A percentile compares a stretch with the other conserved stretches of the same genome.
Evolutionary conservation across 2,113 vertebrate genomes (phyloP).

Genomic region (Arizona elegans): DNA sequence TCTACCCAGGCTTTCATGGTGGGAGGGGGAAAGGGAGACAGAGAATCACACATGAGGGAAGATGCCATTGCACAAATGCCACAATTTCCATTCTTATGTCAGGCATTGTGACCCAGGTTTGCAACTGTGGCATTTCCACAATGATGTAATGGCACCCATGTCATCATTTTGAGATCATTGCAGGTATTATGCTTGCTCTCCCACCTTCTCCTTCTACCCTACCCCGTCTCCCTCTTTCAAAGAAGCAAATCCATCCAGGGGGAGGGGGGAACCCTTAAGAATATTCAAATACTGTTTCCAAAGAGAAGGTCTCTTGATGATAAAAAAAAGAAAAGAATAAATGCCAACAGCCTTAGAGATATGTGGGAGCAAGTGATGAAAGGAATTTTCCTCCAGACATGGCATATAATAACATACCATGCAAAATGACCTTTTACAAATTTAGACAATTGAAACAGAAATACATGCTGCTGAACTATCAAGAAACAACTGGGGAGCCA

Average conservation of each 20-base stretch:
- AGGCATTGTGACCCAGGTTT: neutral
- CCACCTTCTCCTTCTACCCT: neutral
- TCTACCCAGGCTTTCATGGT: neutral
- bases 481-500: neutral
- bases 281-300: neutral
- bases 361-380: neutral
- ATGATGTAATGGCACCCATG: neutral
- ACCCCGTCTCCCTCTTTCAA: neutral
- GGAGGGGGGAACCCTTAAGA: neutral
- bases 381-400: neutral
- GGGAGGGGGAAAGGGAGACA: neutral
- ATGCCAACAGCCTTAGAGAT: neutral
- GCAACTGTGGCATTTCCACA: neutral
- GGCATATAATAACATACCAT: neutral
- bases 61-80: neutral
- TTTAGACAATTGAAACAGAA: neutral
- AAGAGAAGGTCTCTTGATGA: neutral
- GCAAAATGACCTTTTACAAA: neutral
- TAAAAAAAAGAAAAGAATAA: neutral
- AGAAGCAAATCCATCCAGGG: neutral
- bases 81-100: neutral
- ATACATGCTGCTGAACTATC: neutral
- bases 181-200: neutral
- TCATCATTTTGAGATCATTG: neutral
- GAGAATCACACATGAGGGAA: neutral